These are phyloP conservation scores for Sarcophaga subvicina DNA, from an alignment of 2,888 invertebrate genomes.

Conservation along the genomic window DNA sequence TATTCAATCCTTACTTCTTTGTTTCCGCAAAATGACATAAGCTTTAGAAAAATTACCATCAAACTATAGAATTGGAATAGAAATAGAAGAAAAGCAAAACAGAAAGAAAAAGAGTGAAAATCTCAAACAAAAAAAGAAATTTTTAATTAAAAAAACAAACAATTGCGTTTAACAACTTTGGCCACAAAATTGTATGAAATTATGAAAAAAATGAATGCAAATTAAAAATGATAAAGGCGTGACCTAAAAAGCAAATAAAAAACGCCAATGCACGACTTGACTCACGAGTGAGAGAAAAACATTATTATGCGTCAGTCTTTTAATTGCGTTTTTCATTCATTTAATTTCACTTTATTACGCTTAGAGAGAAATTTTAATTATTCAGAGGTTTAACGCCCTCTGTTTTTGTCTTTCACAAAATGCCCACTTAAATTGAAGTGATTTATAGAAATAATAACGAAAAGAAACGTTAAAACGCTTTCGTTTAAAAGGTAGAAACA, in stretches of 20 bases:
- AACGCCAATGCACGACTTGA: background rate
- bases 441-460: too few relatives aligned
- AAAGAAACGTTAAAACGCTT: too few relatives aligned
- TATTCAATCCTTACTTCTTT: background rate
- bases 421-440: background rate
- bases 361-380: background rate
- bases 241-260: constrained; percentile 20
- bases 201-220: constrained; percentile 4
- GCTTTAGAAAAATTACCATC: background rate
- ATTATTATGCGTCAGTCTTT: background rate
- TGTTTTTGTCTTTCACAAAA: background rate
- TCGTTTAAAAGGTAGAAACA: too few relatives aligned
- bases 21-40: constrained; percentile 8
- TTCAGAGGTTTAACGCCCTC: background rate
- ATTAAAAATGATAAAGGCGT: constrained; percentile 2
- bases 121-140: background rate
- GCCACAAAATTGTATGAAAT: background rate
- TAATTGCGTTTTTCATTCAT: background rate
- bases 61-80: constrained; percentile 1
- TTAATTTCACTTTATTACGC: background rate
- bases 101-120: background rate
- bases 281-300: background rate
- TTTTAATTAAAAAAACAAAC: background rate
- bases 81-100: background rate
- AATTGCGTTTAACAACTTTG: constrained; percentile 15